Evolutionary conservation across 2,113 vertebrate genomes (phyloP), one percentile per base, ranked within the genome.

Genomic region (Hippocampus zosterae): DNA sequence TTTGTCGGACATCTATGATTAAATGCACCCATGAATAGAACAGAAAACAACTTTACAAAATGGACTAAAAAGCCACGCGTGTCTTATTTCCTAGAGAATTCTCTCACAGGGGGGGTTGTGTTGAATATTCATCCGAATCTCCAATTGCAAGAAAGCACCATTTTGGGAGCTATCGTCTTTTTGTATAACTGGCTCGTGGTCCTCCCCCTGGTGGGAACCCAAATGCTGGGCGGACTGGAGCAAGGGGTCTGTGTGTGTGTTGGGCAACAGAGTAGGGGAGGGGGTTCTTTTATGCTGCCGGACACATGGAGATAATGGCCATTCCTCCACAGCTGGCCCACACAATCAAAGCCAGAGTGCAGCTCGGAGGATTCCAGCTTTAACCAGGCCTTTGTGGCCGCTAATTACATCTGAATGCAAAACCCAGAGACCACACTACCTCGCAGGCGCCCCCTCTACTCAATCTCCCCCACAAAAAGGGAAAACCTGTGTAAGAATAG

Each of bases 341-440:
- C 83, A 90, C 87, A 89, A 85, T 90, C 86, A 91, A 88, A 89
- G 81, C 50, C 73, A 85, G 80, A 87, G 84, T 65, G 79, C 85
- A 85, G 85, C 87, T 89, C 70, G 29, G 79, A 90, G 88, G 90
- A 91, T 87, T 91, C 87, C 86, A 91, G 90, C 85, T 91, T 91
- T 91, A 91, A 91, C 88, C 90, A 88, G 84, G 70, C 88, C 79
- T 87, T 91, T 91, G 90, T 91, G 87, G 84, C 80, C 71, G 78
- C 87, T 91, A 91, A 91, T 91, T 90, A 91, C 88, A 87, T 91
- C 84, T 90, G 90, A 91, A 91, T 91, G 86, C 84, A 74, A 76
- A 87, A 88, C 87, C 86, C 84, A 68, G 44, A 90, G 76, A 87
- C 74, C 83, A 74, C 83, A 72, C 56, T 27, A 29, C 76, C 81